Percentiles rank a stretch among this genome's conserved stretches.
Conservation (phyloP, 1,140 invertebrate species). For the Ips typographus region DNA sequence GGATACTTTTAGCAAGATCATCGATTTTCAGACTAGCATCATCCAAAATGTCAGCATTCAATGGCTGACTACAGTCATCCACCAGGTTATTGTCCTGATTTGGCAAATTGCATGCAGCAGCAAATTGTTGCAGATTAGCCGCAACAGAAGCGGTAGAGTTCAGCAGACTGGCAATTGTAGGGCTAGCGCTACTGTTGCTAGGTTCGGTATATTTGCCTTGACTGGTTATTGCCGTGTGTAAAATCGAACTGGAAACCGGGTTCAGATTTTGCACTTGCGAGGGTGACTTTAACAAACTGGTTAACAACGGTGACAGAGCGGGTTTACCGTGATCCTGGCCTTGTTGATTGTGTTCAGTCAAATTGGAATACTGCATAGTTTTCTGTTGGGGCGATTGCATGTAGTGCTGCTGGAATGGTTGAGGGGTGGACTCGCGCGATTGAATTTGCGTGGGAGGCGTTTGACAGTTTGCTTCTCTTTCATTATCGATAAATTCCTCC, state of each 20-base stretch:
- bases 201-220: conserved; percentile 32
- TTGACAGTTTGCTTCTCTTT: conserved; percentile 44
- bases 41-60: conserved; percentile 43
- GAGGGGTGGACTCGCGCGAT: conserved; percentile 10
- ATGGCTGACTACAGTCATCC: conserved; percentile 20
- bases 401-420: conserved; percentile 28
- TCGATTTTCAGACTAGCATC: conserved; percentile 49
- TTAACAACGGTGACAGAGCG: conserved; percentile 71
- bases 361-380: background rate
- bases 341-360: conserved; percentile 5
- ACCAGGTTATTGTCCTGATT: conserved; percentile 20
- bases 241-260: conserved; percentile 50
- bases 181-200: conserved; percentile 46
- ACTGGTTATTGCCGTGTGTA: conserved; percentile 53
- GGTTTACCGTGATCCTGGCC: conserved; percentile 38
- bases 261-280: conserved; percentile 52
- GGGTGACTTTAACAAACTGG: conserved; percentile 78
- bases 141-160: conserved; percentile 52
- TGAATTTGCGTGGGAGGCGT: conserved; percentile 4
- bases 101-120: background rate
- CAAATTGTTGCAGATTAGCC: conserved; percentile 31
- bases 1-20: conserved; percentile 49
- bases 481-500: conserved; percentile 48
- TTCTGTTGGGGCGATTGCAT: background rate
- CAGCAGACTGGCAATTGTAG: conserved; percentile 60